Percentiles rank a stretch among this genome's conserved stretches.
Evolutionary conservation across 2,888 invertebrate genomes (phyloP).

Genomic region (Athalia rosae): DNA sequence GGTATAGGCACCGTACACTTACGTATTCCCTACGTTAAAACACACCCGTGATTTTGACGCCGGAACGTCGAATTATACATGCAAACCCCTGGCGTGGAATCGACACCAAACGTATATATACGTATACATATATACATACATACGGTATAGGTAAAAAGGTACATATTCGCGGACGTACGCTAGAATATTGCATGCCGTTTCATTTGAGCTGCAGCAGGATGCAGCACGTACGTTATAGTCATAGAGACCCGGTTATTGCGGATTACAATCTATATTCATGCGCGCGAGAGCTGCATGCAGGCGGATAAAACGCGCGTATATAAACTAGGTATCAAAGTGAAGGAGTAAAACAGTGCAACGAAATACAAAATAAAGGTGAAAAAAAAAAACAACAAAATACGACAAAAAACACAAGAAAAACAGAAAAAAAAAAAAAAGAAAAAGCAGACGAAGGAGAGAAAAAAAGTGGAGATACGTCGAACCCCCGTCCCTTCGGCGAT

Average conservation of each 20-base stretch:
- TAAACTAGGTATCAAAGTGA: not conserved
- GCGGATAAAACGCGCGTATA: not conserved
- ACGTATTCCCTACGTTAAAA: too few relatives aligned
- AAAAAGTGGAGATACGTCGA: conserved; percentile 7
- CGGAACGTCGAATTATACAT: not conserved
- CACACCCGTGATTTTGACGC: not conserved
- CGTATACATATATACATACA: not conserved
- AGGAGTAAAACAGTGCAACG: not conserved
- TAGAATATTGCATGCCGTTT: not conserved
- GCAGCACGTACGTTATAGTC: not conserved
- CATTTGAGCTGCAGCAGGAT: not conserved
- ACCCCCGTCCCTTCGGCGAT: conserved; percentile 2
- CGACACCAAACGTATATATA: not conserved
- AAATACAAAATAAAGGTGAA: not conserved
- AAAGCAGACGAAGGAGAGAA: not conserved
- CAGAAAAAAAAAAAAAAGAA: not conserved
- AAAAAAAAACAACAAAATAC: not conserved
- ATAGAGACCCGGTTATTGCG: conserved; percentile 35
- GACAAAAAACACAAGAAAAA: not conserved
- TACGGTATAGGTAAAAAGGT: not conserved
- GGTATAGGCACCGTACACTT: too few relatives aligned
- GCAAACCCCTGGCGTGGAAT: too few relatives aligned
- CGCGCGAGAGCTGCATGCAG: conserved; percentile 7
- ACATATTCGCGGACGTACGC: not conserved
- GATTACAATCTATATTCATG: conserved; percentile 56